Base-by-base conservation (phyloP, 2,797 vertebrate genomes). In the Gambusia yucatana region DNA sequence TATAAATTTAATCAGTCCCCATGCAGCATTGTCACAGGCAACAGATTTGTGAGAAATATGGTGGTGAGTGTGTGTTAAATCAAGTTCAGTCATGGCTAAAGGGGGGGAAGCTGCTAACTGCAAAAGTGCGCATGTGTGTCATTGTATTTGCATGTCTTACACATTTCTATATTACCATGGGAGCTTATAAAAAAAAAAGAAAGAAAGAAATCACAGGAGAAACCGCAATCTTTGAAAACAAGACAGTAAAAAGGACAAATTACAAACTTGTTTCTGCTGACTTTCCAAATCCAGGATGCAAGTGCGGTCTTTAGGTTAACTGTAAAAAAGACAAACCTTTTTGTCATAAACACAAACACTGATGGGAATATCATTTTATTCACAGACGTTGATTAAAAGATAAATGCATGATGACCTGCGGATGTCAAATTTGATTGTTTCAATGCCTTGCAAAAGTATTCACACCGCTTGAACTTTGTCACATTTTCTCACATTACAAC, bases 1-100 rank as follows among this genome's bases (percentile, higher is more conserved):
- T 86, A 82, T 88, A 88, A 89, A 89, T 91, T 83, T 88, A 88
- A 94, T 91, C 88, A 90, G 87, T 75, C 78, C 72, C 48, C 47
- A 50, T 71, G 1, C 78, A 39, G 71, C 3, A 80, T 81, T 84
- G 83, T 87, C 92, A 87, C 25, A 77, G 79, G 80, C 85, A 77
- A 79, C 87, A 85, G 77, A 81, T 85, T 78, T 82, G 77, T 67
- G 55, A 83, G 70, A 72, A 72, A 47, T 9, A 46, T 72, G 28
- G 44, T 17, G 17, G 61, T 17, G 61, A 63, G 4, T 33, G 20
- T 11, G 44, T 72, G 46, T 72, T 72, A 72, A 72, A 72, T 50
- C 71, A 72, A 50, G 71, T 50, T 72, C 16, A 72, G 46, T 47
- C 14, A 47, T 47, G 16, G 28, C 46, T 72, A 11, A 11, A 50